Evolutionary conservation across 2,113 vertebrate species (phyloP).

Genomic region (Aramus guarauna): DNA sequence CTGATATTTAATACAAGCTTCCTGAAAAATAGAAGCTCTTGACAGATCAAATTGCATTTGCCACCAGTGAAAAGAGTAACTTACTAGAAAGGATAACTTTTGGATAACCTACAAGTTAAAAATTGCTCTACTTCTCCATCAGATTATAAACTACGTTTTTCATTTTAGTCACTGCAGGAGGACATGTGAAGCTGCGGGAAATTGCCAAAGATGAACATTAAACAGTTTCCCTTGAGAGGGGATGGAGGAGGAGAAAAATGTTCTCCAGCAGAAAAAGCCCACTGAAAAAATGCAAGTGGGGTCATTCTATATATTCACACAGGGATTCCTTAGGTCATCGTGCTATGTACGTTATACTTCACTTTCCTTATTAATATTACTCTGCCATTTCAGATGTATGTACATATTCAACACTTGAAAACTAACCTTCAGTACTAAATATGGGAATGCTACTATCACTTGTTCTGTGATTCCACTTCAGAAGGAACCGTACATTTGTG

Average conservation of each 20-base stretch:
- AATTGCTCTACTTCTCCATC: neutral
- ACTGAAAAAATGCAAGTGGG: neutral
- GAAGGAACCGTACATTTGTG: neutral
- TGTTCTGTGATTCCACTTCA: neutral
- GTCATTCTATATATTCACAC: neutral
- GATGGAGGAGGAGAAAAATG: neutral
- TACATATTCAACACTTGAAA: neutral
- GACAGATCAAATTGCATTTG: neutral
- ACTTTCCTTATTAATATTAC: neutral
- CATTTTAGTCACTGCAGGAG: neutral
- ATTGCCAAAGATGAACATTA: neutral
- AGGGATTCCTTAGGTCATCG: neutral
- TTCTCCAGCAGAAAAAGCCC: neutral
- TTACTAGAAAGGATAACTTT: neutral
- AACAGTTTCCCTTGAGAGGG: neutral
- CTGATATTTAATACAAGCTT: constrained; percentile 15
- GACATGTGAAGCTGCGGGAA: neutral
- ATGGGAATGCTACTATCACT: neutral
- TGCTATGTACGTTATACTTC: neutral
- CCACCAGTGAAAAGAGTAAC: neutral
- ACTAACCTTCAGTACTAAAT: neutral
- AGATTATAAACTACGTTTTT: neutral
- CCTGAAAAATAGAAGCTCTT: neutral
- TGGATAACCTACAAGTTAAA: neutral
- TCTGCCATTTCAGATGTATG: neutral